Conservation (phyloP, 2,888 invertebrate species). For the Synergus gifuensis region DNA sequence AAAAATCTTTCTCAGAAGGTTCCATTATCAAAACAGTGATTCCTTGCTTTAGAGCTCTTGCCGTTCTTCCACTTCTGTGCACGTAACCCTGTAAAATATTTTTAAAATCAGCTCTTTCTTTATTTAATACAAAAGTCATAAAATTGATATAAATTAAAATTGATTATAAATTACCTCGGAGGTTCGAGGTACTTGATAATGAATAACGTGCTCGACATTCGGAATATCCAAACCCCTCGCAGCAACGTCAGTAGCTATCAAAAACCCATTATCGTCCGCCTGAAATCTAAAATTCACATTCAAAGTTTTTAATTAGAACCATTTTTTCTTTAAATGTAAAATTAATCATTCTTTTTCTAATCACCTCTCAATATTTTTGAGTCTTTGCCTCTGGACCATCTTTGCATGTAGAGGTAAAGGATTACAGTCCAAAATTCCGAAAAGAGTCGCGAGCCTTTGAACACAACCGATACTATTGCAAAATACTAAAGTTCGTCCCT, state of each 20-base stretch:
- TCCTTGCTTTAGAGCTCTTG: constrained; percentile 92
- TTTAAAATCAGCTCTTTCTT: background rate
- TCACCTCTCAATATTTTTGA: constrained; percentile 94
- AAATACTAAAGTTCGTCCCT: constrained; percentile 95
- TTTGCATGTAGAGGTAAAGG: constrained; percentile 90
- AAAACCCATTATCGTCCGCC: constrained; percentile 84
- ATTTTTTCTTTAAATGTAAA: background rate
- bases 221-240: constrained; percentile 98
- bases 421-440: constrained; percentile 84
- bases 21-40: constrained; percentile 95
- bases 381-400: constrained; percentile 96
- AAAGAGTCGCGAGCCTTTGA: constrained; percentile 85
- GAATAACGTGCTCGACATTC: constrained; percentile 95
- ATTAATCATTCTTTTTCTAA: background rate
- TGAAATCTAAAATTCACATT: constrained; percentile 81
- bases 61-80: constrained; percentile 97
- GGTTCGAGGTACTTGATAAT: constrained; percentile 97
- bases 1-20: constrained; percentile 89
- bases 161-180: constrained; percentile 83
- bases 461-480: constrained; percentile 97
- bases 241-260: constrained; percentile 98
- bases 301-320: constrained; percentile 12
- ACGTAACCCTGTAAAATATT: constrained; percentile 86
- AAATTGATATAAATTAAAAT: constrained; percentile 7
- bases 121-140: background rate